phyloP scores from a whole-genome alignment of 2,797 vertebrate genomes.

The Protonibea diacanthus region DNA sequence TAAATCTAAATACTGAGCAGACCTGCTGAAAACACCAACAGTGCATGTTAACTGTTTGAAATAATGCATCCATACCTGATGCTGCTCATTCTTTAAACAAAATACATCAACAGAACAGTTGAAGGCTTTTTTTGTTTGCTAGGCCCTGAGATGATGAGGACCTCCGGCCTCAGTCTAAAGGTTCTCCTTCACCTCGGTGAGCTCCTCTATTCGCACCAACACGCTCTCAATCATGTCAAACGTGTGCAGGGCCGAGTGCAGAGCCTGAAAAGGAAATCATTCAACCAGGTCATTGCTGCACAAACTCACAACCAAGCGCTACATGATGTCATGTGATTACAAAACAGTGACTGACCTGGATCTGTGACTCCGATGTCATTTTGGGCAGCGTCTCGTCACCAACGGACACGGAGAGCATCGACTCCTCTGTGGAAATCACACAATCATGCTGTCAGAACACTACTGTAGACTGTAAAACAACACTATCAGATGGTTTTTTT shows the following conservation, averaged over 20 bases:
- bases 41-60: not conserved
- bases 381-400: conserved; percentile 88
- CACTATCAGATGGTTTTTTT: not conserved
- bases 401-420: conserved; percentile 86
- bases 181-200: conserved; percentile 86
- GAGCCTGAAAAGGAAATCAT: conserved; percentile 85
- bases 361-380: conserved; percentile 92
- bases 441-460: not conserved
- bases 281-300: not conserved
- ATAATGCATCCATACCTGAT: not conserved
- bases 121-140: not conserved
- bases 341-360: conserved; percentile 86
- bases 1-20: not conserved
- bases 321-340: not conserved
- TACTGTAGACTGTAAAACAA: not conserved
- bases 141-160: conserved; percentile 20
- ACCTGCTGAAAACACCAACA: conserved; percentile 2
- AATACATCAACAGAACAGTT: not conserved
- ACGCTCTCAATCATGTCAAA: conserved; percentile 99
- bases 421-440: conserved; percentile 64
- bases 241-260: conserved; percentile 94
- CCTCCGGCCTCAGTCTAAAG: conserved; percentile 29
- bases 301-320: not conserved
- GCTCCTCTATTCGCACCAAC: conserved; percentile 94
- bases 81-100: not conserved